Percentiles rank a stretch among this genome's conserved stretches.
These are phyloP conservation scores for Parelbella ahira DNA, from an alignment of 2,888 invertebrate species.

Conservation along the genomic window DNA sequence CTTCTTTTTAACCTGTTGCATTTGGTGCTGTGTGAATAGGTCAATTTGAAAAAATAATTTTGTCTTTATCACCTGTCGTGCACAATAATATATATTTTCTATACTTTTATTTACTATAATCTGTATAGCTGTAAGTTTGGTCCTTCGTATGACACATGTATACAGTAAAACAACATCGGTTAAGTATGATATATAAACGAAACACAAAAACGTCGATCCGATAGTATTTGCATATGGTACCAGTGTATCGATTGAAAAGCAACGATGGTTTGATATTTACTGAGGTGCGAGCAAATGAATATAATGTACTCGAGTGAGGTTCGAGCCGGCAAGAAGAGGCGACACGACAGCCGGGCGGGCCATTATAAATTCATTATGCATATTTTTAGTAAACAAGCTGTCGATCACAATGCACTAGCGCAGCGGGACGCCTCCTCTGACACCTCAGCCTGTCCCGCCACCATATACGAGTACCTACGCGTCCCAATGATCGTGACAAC, in stretches of 20 bases:
- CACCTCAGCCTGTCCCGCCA: constrained; percentile 54
- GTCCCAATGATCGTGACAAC: constrained; percentile 54
- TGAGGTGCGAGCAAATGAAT: constrained; percentile 26
- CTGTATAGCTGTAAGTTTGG: too few relatives aligned
- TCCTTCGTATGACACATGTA: too few relatives aligned
- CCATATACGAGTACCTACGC: constrained; percentile 44
- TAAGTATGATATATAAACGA: too few relatives aligned
- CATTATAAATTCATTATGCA: constrained; percentile 81
- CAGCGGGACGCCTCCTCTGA: constrained; percentile 69
- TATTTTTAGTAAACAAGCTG: constrained; percentile 81
- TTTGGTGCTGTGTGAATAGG: too few relatives aligned
- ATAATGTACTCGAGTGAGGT: constrained; percentile 33
- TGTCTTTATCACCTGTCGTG: too few relatives aligned
- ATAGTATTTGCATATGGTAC: constrained; percentile 5
- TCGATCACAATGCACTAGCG: constrained; percentile 75
- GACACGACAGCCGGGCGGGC: constrained; percentile 55
- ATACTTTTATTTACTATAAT: too few relatives aligned
- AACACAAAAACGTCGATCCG: constrained; percentile 13
- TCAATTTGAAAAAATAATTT: too few relatives aligned
- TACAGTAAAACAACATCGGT: too few relatives aligned
- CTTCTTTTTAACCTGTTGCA: too few relatives aligned
- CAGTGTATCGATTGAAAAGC: constrained; percentile 6
- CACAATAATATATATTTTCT: too few relatives aligned
- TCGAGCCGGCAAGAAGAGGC: constrained; percentile 37
- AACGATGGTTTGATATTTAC: constrained; percentile 13